A percentile compares a stretch with the other conserved stretches of the same genome.
Evolutionary conservation across 2,888 invertebrate genomes (phyloP).

Genomic region (Hecatera dysodea): DNA sequence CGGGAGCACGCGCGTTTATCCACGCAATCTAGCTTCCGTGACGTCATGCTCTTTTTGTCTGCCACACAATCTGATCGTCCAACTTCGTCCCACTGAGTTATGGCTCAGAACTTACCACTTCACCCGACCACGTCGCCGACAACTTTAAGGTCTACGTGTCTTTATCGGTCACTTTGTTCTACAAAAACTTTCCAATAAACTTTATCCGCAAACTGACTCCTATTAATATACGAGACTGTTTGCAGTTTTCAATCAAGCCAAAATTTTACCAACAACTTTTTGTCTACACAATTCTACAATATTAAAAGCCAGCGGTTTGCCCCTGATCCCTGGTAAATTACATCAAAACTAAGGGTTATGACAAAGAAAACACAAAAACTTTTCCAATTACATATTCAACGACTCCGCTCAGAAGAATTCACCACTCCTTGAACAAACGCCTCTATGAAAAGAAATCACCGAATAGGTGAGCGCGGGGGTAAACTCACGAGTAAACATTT

Average conservation of each 20-base stretch:
- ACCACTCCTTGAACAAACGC: conserved; percentile 85
- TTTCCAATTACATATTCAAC: conserved; percentile 88
- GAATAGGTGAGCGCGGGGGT: conserved; percentile 89
- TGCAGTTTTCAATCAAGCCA: conserved; percentile 60
- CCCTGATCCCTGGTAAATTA: conserved; percentile 63
- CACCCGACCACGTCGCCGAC: conserved; percentile 70
- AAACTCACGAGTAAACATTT: conserved; percentile 90
- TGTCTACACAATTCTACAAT: conserved; percentile 46
- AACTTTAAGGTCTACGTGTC: conserved; percentile 75
- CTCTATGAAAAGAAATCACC: conserved; percentile 89
- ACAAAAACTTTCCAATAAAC: conserved; percentile 65
- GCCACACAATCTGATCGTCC: conserved; percentile 81
- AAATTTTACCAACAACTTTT: conserved; percentile 32
- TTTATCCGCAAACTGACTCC: conserved; percentile 51
- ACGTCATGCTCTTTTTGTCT: conserved; percentile 79
- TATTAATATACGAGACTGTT: conserved; percentile 47
- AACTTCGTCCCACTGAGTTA: conserved; percentile 81
- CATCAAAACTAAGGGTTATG: conserved; percentile 75
- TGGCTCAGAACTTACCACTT: conserved; percentile 80
- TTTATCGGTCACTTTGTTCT: conserved; percentile 73
- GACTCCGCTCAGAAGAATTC: conserved; percentile 82
- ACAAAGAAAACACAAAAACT: conserved; percentile 82
- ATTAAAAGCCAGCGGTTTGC: conserved; percentile 52
- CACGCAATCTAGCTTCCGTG: conserved; percentile 79
- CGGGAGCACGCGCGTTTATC: conserved; percentile 79